Base-by-base conservation (phyloP, 2,888 invertebrate genomes). In the Brachypterus glaber region DNA sequence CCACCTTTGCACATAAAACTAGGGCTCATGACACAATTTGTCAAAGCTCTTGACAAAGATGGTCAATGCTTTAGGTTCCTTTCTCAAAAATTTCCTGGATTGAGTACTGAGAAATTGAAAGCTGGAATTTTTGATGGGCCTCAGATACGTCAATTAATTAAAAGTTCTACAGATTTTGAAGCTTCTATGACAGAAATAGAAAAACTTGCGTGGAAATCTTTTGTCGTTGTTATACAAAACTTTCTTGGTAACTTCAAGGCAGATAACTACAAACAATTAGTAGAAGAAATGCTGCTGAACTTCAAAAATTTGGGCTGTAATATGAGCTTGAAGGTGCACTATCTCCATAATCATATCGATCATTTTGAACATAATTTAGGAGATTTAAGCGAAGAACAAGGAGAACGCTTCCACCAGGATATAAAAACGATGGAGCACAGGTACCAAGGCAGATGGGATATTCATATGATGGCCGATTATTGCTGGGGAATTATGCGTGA, bases 351-450 rank as follows among this genome's bases (percentile, higher is more conserved):
- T 17, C 57, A 63, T 43, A 35, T 62, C 26, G 52, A 59, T 40
- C 51, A 49, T 39, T 64, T 63, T 48, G 57, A 57, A 8, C 47
- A 55, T 47, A 63, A 62, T 49, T 46, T 57, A 24, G 59, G 57
- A 33, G 54, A 44, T 32, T 47, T 51, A 16, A 57, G 57, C 42
- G 59, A 60, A 41, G 57, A 60, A 39, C 61, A 60, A 30, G 54
- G 58, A 16, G 58, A 62, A 50, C 42, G 60, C 18, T 63, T 63
- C 41, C 61, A 62, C 44, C 60, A 61, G 40, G 59, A 62, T 40
- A 51, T 60, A 17, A 49, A 44, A 25, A 43, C 43, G 11, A 58
- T 59, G 44, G 59, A 62, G 41, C 45, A 46, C 17, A 44, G 54
- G 7, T 59, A 59, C 39, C 56, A 60, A 45, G 54, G 55, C 26